These are phyloP conservation scores for Ophonus ardosiacus DNA, from an alignment of 2,888 invertebrate species.

Conservation along the genomic window DNA sequence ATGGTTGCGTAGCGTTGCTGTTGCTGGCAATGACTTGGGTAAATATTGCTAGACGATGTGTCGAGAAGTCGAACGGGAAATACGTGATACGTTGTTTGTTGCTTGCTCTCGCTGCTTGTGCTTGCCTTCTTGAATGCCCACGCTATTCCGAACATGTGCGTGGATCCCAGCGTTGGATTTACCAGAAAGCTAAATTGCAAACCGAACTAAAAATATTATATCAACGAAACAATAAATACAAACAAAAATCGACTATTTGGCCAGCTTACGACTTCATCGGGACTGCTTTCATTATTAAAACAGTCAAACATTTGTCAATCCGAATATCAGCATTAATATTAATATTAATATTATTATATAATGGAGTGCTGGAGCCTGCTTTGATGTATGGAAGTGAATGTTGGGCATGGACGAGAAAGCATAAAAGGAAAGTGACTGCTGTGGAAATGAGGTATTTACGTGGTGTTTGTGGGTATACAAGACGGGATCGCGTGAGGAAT, in stretches of 20 bases:
- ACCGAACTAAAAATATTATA: conserved; percentile 26
- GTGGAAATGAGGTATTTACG: too few species aligned
- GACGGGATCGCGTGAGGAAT: too few species aligned
- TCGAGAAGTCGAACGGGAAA: conserved; percentile 35
- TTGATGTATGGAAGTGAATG: too few species aligned
- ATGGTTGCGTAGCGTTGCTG: neutral
- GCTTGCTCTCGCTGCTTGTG: conserved; percentile 1
- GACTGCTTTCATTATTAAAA: neutral
- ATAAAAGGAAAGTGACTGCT: too few species aligned
- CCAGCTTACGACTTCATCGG: neutral
- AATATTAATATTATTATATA: too few species aligned
- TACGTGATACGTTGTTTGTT: conserved; percentile 35
- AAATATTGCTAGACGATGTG: conserved; percentile 45
- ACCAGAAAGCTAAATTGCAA: conserved; percentile 31
- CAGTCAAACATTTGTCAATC: neutral
- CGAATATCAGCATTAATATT: too few species aligned
- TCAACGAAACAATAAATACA: conserved; percentile 3
- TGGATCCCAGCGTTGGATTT: conserved; percentile 40
- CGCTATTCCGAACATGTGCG: conserved; percentile 38
- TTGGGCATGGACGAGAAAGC: too few species aligned
- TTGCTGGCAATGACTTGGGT: conserved; percentile 30
- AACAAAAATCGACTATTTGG: neutral
- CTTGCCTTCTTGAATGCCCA: conserved; percentile 41
- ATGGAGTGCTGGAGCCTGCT: too few species aligned
- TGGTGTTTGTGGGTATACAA: too few species aligned